Base-by-base conservation (phyloP, 2,113 vertebrate genomes). In the Leptobrachium leishanense region DNA sequence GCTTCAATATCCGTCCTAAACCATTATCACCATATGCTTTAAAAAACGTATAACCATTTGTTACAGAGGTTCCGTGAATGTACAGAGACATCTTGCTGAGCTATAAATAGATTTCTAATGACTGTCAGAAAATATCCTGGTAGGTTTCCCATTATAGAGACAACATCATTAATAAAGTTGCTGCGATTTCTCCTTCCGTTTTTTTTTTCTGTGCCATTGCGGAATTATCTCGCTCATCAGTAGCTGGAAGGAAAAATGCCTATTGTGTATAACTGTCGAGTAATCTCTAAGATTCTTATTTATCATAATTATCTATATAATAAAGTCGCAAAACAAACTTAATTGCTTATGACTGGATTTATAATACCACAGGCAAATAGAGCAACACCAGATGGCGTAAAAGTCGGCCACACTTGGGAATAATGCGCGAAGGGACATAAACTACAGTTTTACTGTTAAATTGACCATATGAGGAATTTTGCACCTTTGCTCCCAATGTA, bases 81-180 rank as follows among this genome's bases (percentile, higher is more conserved):
- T 87, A 84, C 83, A 79, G 84, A 86, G 90, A 87, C 87, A 84
- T 90, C 90, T 90, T 90, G 87, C 89, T 90, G 88, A 85, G 88
- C 83, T 90, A 92, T 90, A 93, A 92, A 93, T 90, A 93, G 91
- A 89, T 89, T 90, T 91, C 88, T 92, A 94, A 92, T 92, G 90
- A 89, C 86, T 88, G 83, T 85, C 83, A 88, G 90, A 81, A 92
- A 87, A 90, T 91, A 90, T 88, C 85, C 81, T 90, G 85, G 87
- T 89, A 89, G 87, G 87, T 90, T 89, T 88, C 88, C 92, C 88
- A 92, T 93, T 92, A 91, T 83, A 87, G 88, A 90, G 83, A 86
- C 91, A 92, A 88, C 85, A 90, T 90, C 84, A 86, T 90, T 89
- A 93, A 91, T 92, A 92, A 92, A 90, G 88, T 84, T 87, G 85